Evolutionary conservation across 2,113 vertebrate species (phyloP), one percentile per base, ranked within the genome.

Genomic region (Conger conger): DNA sequence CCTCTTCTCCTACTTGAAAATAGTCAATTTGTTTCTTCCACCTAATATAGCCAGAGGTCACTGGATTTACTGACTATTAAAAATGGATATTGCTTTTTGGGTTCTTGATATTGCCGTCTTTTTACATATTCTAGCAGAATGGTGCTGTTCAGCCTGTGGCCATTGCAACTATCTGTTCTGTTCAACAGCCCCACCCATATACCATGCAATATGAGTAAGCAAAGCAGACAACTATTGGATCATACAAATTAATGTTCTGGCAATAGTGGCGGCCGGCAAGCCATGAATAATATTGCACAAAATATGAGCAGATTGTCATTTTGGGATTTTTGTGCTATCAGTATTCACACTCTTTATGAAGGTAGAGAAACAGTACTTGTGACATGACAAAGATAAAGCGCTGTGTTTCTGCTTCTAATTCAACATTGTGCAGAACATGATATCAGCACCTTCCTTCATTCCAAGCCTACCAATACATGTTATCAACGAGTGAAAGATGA

Each of bases 221-320:
- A 73, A 8, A 83, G 18, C 36, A 76, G 35, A 38, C 60, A 68
- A 16, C 37, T 60, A 50, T 13, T 13, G n/a, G 40, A 80, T n/a
- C 18, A 80, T 1, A 80, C 16, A 45, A 80, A 11, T 80, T 50
- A 9, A 30, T 42, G 40, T 53, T 23, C 40, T 80, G 18, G 40
- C 42, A 27, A 68, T 7, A 53, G 27, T 30, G 82, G 60, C 45
- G 38, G 38, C 37, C 42, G 17, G 8, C 37, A 83, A 76, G 60
- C 82, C 68, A 73, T 83, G 35, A 83, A 68, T 83, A 82, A 38
- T 37, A 63, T 38, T 33, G 57, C 63, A 76, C 33, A 77, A 77
- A 35, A 37, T 16, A 77, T 36, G 15, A 77, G 16, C 33, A 16
- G 35, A 17, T 18, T 77, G 35, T 13, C 18, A 16, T 36, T 35